These are phyloP conservation scores for Caenorhabditis uteleia DNA, from an alignment of 2,888 invertebrate species.

Conservation along the genomic window DNA sequence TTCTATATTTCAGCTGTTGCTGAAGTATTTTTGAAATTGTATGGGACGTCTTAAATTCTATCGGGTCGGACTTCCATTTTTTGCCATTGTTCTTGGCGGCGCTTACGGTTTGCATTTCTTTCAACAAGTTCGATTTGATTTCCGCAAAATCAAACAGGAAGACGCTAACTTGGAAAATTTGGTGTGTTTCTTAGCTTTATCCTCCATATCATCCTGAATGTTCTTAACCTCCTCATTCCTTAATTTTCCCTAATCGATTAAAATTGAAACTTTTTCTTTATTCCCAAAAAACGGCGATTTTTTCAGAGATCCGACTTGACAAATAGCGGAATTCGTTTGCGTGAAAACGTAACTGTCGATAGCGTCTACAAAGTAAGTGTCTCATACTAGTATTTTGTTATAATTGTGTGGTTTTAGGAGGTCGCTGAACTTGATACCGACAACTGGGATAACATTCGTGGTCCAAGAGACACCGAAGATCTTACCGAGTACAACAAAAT, in stretches of 20 bases:
- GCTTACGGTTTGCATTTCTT: conserved; percentile 65
- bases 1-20: no score
- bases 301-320: conserved; percentile 46
- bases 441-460: conserved; percentile 67
- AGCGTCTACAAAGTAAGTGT: conserved; percentile 56
- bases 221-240: neutral
- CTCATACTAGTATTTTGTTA: conserved; percentile 3
- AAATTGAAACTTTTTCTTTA: neutral
- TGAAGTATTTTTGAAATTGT: no score
- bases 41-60: conserved; percentile 50
- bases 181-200: conserved; percentile 30
- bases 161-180: conserved; percentile 54
- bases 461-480: conserved; percentile 66
- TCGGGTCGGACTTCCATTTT: conserved; percentile 59
- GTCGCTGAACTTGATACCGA: conserved; percentile 61
- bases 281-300: neutral
- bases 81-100: conserved; percentile 60
- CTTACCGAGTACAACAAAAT: conserved; percentile 51
- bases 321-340: conserved; percentile 51
- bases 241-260: neutral
- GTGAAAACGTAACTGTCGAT: conserved; percentile 59
- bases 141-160: conserved; percentile 52
- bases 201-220: neutral
- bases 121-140: conserved; percentile 65
- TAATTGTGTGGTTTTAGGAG: conserved; percentile 56